Evolutionary conservation across 1,140 invertebrate genomes (phyloP), one percentile per base, ranked within the genome.

Genomic region (Drosophila arizonae): DNA sequence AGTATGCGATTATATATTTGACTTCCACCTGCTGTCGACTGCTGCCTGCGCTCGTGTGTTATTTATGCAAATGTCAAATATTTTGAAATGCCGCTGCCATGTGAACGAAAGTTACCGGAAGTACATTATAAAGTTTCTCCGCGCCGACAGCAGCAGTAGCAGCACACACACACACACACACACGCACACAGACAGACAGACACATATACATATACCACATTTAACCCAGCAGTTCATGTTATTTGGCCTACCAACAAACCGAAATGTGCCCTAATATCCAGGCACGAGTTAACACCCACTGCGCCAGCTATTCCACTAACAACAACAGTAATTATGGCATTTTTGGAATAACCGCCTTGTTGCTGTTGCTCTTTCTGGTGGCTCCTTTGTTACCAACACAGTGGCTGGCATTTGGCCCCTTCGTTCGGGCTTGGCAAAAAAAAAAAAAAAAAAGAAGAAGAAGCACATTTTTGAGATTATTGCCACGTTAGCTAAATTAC

Each of bases 1-100:
- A 43, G 26, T 36, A 62, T 69, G 54, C 21, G 51, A 50, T 51
- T 76, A 51, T 61, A 64, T 77, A 75, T 82, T 65, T 61, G 39
- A 55, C 50, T 65, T 41, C 43, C 63, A 46, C 21, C 55, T 33
- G 21, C 54, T 57, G 56, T 13, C 33, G 26, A 17, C 50, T 26
- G 67, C 50, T 30, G 67, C n/a, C 46, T 56, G 51, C 57, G 43
- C 48, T 74, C 57, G 72, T 72, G 76, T 77, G 79, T 87, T 86
- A 82, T 86, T 86, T 86, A 86, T 86, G 82, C 82, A 86, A 86
- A 86, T 87, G 82, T 86, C 82, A 87, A 86, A 87, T 82, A 86
- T 86, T 82, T 87, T 86, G 82, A 86, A 82, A 82, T 79, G 77
- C 76, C 84, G 82, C 84, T 87, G 79, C 79, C 79, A 86, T 87